phyloP scores from a whole-genome alignment of 2,113 vertebrate species.

The Loxodonta africana region DNA sequence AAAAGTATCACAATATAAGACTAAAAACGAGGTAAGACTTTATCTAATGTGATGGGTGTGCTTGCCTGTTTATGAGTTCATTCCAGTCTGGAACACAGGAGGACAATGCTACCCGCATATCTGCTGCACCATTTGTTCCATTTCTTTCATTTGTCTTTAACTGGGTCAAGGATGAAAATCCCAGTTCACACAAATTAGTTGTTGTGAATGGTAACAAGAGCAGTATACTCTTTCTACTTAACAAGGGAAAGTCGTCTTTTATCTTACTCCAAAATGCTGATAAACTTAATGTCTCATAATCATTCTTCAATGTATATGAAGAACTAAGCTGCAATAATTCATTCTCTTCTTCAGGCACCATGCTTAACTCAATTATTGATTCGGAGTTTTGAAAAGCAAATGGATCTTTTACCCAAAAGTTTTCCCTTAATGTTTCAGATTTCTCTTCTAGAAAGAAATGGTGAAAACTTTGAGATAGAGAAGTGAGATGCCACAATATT shows the following conservation, averaged over 20 bases:
- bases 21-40: not conserved
- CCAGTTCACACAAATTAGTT: constrained; percentile 1
- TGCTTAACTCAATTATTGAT: constrained; percentile 27
- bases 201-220: constrained; percentile 8
- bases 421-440: constrained; percentile 51
- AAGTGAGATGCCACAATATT: constrained; percentile 11
- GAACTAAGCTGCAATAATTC: constrained; percentile 51
- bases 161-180: constrained; percentile 26
- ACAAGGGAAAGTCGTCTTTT: constrained; percentile 57
- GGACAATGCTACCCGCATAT: not conserved
- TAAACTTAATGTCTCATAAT: constrained; percentile 21
- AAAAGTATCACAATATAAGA: constrained; percentile 2
- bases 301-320: constrained; percentile 43
- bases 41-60: not conserved
- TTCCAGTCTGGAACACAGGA: constrained; percentile 28
- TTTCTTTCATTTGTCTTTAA: constrained; percentile 41
- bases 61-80: not conserved
- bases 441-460: constrained; percentile 66
- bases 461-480: constrained; percentile 58
- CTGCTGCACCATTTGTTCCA: not conserved
- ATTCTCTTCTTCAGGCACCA: constrained; percentile 50
- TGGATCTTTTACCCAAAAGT: constrained; percentile 53
- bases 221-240: not conserved
- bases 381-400: constrained; percentile 59
- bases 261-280: constrained; percentile 43